Evolutionary conservation across 1,140 invertebrate species (phyloP), one percentile per base, ranked within the genome.

Genomic region (Calycopis cecrops): DNA sequence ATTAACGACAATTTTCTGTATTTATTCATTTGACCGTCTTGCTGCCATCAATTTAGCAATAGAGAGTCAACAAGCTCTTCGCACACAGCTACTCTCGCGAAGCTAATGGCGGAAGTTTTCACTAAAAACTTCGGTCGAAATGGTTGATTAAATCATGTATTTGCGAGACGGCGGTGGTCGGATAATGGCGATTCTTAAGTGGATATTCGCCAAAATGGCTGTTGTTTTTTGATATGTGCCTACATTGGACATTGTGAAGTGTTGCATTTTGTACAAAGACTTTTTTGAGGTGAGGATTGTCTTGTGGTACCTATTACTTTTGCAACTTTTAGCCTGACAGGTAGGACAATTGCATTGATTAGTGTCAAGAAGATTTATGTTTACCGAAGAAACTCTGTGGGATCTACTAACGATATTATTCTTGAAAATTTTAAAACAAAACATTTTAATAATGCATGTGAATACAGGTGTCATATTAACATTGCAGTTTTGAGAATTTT

Each of bases 191-290:
- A 48, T 63, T 37, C 60, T 77, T 21, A 69, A 71, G 63, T 72
- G 70, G 63, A 62, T 69, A 57, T 83, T 86, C 79, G 83, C 83
- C 83, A 86, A 84, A 67, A 86, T 70, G 83, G 83, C 83, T 57
- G 50, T 48, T 33, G 64, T 67, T 44, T 60, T 48, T 60, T 69
- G 55, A 71, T 52, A 52, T 58, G 44, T 59, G 61, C 48, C 51
- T 9, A 48, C 53, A 73, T 65, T 67, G 73, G 69, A 71, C 55
- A 67, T 62, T 60, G 52, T 63, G 53, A 59, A 66, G 68, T 75
- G 63, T 38, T 48, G 35, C 57, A 62, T 63, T 52, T 65, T 66
- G 55, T 69, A 51, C 51, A 60, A 67, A 52, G 76, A 77, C 76
- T 71, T 71, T 58, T 60, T 60, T 53, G 71, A 73, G 69, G 72